Evolutionary conservation across 2,113 vertebrate genomes (phyloP).

Genomic region (Micromys minutus): DNA sequence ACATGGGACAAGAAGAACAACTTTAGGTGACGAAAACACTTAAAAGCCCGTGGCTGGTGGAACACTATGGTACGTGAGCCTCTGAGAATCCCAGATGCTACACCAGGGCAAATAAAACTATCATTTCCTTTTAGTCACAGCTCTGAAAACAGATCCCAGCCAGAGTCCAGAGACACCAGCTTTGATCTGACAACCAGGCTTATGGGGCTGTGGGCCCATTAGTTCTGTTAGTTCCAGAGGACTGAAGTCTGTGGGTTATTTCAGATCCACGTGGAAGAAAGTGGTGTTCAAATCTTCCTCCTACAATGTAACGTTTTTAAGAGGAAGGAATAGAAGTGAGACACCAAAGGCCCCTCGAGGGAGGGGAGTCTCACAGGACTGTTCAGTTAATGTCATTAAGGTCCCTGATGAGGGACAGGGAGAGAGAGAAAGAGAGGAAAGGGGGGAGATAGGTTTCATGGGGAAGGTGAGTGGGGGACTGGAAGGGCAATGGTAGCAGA

Average conservation of each 20-base stretch:
- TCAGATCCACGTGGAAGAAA: not conserved
- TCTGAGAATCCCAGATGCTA: not conserved
- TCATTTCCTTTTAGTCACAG: not conserved
- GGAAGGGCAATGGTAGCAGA: not conserved
- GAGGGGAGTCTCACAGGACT: accelerated
- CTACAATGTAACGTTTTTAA: not conserved
- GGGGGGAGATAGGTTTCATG: too few relatives aligned
- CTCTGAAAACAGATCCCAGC: not conserved
- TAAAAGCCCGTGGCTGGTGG: not conserved
- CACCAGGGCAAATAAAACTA: not conserved
- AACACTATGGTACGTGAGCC: not conserved
- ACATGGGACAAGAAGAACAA: not conserved
- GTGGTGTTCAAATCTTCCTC: not conserved
- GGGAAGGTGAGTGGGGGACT: too few relatives aligned
- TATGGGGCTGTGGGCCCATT: accelerated
- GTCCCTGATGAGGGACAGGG: not conserved
- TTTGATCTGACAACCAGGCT: not conserved
- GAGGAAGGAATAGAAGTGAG: not conserved
- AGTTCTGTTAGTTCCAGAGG: not conserved
- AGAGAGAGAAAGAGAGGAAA: too few relatives aligned
- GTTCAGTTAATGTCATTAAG: not conserved
- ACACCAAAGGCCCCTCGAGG: too few relatives aligned
- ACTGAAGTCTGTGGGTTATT: not conserved
- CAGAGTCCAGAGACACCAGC: not conserved
- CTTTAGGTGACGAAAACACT: not conserved